These are phyloP conservation scores for Parthenolecanium corni DNA, from an alignment of 2,888 invertebrate genomes.

Conservation along the genomic window DNA sequence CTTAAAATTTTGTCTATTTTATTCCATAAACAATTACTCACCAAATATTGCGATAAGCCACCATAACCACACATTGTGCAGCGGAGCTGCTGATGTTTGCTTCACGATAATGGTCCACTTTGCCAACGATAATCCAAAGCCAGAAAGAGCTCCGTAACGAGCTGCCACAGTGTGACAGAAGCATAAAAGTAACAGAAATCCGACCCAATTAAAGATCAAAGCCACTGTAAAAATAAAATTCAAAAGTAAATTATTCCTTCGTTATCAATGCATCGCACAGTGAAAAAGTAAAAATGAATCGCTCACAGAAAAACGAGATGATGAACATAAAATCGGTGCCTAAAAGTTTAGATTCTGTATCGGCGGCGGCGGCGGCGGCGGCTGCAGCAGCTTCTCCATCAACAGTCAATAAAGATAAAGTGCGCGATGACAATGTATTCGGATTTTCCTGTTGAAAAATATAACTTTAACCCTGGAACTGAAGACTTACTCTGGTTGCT, in stretches of 20 bases:
- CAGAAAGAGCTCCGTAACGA: conserved; percentile 81
- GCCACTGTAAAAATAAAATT: conserved; percentile 54
- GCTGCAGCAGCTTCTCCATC: conserved; percentile 45
- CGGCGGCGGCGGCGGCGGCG: conserved; percentile 41
- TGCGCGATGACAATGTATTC: conserved; percentile 39
- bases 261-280: no score
- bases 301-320: conserved; percentile 37
- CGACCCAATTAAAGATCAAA: conserved; percentile 93
- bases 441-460: conserved; percentile 21
- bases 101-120: conserved; percentile 93
- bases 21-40: conserved; percentile 44
- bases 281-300: neutral
- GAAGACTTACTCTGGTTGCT: no score
- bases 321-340: conserved; percentile 91
- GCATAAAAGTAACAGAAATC: conserved; percentile 81
- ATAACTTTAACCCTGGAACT: neutral
- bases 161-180: conserved; percentile 90
- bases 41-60: conserved; percentile 87
- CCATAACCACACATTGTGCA: conserved; percentile 85
- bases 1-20: no score
- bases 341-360: conserved; percentile 63
- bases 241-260: no score
- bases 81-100: conserved; percentile 72
- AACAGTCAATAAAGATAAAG: conserved; percentile 62
- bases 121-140: conserved; percentile 82